Base-by-base conservation (phyloP, 2,113 vertebrate genomes). In the Saccopteryx leptura region DNA sequence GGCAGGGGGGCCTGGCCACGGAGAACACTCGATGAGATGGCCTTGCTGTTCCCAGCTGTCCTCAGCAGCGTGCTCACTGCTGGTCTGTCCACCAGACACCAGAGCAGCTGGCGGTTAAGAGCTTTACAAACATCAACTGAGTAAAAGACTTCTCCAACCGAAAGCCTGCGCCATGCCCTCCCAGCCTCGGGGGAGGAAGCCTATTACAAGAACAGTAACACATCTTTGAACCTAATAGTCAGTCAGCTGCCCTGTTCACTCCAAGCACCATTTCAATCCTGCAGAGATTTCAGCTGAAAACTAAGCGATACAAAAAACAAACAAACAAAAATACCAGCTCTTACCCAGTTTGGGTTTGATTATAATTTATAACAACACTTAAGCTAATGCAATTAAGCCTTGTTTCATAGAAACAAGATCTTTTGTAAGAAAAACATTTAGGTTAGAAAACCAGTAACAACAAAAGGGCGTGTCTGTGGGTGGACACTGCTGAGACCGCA, bases 151-250 rank as follows among this genome's bases (percentile, higher is more conserved):
- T 14, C 84, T 13, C 50, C 56, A 10, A 58, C 10, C 15, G 8
- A n/a, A 58, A 63, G 14, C 33, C 13, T 9, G 33, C 46, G 1
- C 15, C 1, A 24, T 7, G 3, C 9, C 92, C 68, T 8, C 1
- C 28, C 28, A 1, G 48, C 15, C 52, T 61, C 33, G 5, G 2
- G 52, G 48, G 58, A 63, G n/a, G 65, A 31, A 21, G 75, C 46
- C 2, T 0, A 0, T 28, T 12, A 14, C 6, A 24, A 15, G n/a
- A n/a, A 18, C 0, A 26, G 71, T 8, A 9, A n/a, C 24, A 19
- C 0, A 7, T 52, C 80, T 9, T 9, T 1, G 54, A 12, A 1
- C 39, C 65, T 48, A 21, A 5, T 11, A 5, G 9, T 60, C 15
- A 39, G 9, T 12, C 11, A 12, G 82, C 33, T 6, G 5, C 8